These are phyloP conservation scores for Strix occidentalis DNA, from an alignment of 2,797 vertebrate genomes.

Conservation along the genomic window DNA sequence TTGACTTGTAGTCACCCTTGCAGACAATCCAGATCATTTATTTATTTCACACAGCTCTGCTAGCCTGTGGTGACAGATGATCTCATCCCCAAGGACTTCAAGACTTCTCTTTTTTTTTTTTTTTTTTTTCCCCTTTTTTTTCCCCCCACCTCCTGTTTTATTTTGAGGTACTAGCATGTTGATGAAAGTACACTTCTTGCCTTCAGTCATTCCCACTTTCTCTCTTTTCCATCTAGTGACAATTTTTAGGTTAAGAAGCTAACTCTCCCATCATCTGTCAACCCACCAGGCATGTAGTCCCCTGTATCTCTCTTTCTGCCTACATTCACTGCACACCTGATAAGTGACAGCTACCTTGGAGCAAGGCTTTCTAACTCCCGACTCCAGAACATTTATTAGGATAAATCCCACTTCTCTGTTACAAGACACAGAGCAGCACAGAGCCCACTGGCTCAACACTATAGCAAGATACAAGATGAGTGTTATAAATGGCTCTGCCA, in stretches of 20 bases:
- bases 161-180: background rate
- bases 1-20: background rate
- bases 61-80: background rate
- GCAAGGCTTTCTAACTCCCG: background rate
- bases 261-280: background rate
- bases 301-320: background rate
- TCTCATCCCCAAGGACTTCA: background rate
- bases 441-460: background rate
- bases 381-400: background rate
- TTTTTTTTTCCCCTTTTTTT: too few species aligned
- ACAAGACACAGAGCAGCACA: background rate
- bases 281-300: background rate
- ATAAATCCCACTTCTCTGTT: background rate
- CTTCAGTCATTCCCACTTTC: background rate
- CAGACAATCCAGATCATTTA: background rate
- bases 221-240: background rate
- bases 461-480: background rate
- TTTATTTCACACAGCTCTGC: background rate
- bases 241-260: background rate
- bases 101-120: background rate
- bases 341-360: background rate
- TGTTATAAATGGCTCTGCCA: background rate
- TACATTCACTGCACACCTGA: background rate
- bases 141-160: background rate
- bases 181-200: background rate